These are phyloP conservation scores for Pycnomerus fuliginosus DNA, from an alignment of 2,888 invertebrate species.

Conservation along the genomic window DNA sequence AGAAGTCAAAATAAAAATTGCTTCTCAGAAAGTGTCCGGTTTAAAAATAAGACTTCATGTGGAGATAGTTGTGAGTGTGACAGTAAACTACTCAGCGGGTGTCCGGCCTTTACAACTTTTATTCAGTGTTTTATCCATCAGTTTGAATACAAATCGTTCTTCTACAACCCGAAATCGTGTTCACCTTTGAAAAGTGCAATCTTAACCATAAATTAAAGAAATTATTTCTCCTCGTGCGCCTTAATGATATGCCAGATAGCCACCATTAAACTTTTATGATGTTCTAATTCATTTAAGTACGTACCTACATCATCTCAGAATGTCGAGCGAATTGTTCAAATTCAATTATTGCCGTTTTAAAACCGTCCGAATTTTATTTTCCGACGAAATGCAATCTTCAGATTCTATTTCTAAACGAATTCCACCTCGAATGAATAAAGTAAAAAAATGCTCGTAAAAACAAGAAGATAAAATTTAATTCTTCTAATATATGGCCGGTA, in stretches of 20 bases:
- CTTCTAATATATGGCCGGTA: too few relatives aligned
- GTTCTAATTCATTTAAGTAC: conserved; percentile 1
- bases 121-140: conserved; percentile 19
- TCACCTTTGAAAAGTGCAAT: conserved; percentile 11
- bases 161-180: conserved; percentile 9
- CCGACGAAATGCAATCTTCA: too few relatives aligned
- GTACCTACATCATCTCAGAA: too few relatives aligned
- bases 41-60: conserved; percentile 12
- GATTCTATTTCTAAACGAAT: too few relatives aligned
- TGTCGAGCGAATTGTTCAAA: too few relatives aligned
- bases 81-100: conserved; percentile 15
- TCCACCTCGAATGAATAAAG: too few relatives aligned
- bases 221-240: conserved; percentile 10
- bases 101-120: conserved; percentile 20
- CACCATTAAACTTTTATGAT: conserved; percentile 4
- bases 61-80: conserved; percentile 9
- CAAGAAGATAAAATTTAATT: too few relatives aligned
- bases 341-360: too few relatives aligned
- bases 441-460: too few relatives aligned
- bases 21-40: too few relatives aligned
- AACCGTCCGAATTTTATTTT: too few relatives aligned
- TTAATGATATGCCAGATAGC: conserved; percentile 13
- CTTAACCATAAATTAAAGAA: conserved; percentile 10
- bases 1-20: too few relatives aligned
- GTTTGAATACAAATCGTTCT: conserved; percentile 23